Conservation (phyloP, 2,797 vertebrate species). For the Syndactyla subalaris region DNA sequence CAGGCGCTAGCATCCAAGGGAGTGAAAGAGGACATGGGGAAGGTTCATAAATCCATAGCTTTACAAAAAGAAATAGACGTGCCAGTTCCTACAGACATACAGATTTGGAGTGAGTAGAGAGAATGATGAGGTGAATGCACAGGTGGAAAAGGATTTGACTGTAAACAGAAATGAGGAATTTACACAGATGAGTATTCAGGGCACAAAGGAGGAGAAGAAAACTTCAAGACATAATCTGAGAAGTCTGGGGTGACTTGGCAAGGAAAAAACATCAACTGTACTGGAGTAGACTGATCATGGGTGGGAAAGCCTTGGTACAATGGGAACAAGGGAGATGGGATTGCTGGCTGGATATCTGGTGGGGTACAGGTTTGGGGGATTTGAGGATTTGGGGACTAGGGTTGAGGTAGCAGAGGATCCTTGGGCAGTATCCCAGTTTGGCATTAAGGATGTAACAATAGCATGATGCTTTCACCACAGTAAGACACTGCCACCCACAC, state of each 20-base stretch:
- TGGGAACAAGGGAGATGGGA: not conserved
- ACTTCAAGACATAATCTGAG: not conserved
- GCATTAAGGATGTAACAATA: not conserved
- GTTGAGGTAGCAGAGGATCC: not conserved
- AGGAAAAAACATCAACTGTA: not conserved
- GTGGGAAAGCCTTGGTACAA: not conserved
- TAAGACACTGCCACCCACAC: not conserved
- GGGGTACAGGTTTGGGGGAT: not conserved
- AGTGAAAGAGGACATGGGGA: constrained; percentile 6
- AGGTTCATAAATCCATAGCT: constrained; percentile 1
- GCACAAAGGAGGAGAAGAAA: not conserved
- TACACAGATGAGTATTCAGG: not conserved
- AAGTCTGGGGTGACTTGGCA: not conserved
- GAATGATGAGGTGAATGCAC: not conserved
- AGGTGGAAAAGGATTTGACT: constrained; percentile 8
- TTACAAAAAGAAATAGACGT: not conserved
- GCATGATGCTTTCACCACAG: not conserved
- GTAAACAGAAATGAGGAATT: not conserved
- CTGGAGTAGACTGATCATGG: not conserved
- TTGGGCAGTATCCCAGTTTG: not conserved
- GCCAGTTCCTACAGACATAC: not conserved
- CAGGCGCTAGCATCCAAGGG: constrained; percentile 6
- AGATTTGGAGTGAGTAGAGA: not conserved
- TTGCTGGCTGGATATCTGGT: not conserved
- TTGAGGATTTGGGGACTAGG: not conserved